Evolutionary conservation across 2,797 vertebrate species (phyloP), one percentile per base, ranked within the genome.

Genomic region (Anniella stebbinsi): DNA sequence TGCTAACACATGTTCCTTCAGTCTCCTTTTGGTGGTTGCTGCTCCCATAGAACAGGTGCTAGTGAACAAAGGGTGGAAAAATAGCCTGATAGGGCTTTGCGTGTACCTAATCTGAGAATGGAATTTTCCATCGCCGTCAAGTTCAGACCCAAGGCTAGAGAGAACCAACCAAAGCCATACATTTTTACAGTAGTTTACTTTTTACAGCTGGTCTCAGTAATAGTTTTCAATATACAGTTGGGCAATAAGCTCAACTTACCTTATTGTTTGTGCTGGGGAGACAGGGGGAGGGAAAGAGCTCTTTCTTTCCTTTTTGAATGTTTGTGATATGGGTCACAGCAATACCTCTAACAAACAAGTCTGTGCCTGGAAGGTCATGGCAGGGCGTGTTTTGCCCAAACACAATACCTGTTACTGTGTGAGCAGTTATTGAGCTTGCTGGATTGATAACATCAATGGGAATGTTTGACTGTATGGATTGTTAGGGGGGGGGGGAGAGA

Each of bases 181-280:
- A n/a, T 89, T 84, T 86, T 45, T 57, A 67, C 15, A 48, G 13
- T 25, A 93, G 69, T 92, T 95, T 87, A 89, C 89, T 93, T 94
- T 89, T 87, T 84, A 80, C 48, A 60, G 4, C 28, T 3, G 91
- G 89, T 87, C 92, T 90, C 93, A 93, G 77, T 36, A 89, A 57
- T 87, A 91, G 48, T 91, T 96, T 93, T 81, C 67, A 92, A 90
- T 87, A 92, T 86, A 57, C 54, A 84, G 80, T 88, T 94, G 92
- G 67, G 36, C 63, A 87, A 87, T 75, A 87, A 67, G 60, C 30
- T 77, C 63, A 45, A 45, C 11, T 48, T 28, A 69, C 6, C 0
- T 81, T 85, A 51, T 92, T 96, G 80, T 94, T 94, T 77, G 13
- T 78, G 92, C 89, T 94, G 87, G 18, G 60, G 6, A 18, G 60